Evolutionary conservation across 2,888 invertebrate species (phyloP), one percentile per base, ranked within the genome.

Genomic region (Nephrotoma guestfalica): DNA sequence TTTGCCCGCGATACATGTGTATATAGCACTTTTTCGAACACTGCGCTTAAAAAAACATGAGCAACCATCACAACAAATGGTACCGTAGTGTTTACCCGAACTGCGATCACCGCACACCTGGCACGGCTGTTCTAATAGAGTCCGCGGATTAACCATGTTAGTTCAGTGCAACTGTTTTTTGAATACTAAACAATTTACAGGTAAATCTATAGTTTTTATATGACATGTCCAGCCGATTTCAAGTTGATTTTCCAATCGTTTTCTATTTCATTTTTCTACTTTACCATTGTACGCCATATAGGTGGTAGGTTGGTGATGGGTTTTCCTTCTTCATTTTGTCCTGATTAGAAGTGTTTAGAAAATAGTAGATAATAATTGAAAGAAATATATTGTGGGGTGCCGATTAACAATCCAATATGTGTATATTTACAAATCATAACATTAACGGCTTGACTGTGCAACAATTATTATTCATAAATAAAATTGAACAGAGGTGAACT

Each of bases 21-120:
- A 97, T 30, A 93, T 91, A 86, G 95, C 95, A 83, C 94, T 94
- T 88, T 94, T 94, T 84, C 97, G 92, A 85, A 97, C 94, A 88
- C 96, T 96, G 88, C 97, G 92, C 90, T 97, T 97, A 92, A 97
- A 97, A 91, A 97, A 97, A 89, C 97, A 97, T 86, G 96, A 96
- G 90, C 97, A 97, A 0, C 97, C 97, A 89, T 97, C 97, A 90
- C 97, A 97, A 89, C 96, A 96, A 90, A 94, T 95, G 13, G 96
- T 95, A 0, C 97, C 96, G 89, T 96, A 97, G 90, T 97, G 96
- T 90, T 96, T 96, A 0, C 97, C 97, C 89, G 95, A 96, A 40
- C 96, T 96, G 89, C 95, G 94, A 91, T 96, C 96, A 0, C 96
- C 96, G 89, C 97, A 97, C 43, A 97, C 96, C 89, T 94, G 93